phyloP scores from a whole-genome alignment of 2,113 vertebrate species.

The Hystrix brachyura region DNA sequence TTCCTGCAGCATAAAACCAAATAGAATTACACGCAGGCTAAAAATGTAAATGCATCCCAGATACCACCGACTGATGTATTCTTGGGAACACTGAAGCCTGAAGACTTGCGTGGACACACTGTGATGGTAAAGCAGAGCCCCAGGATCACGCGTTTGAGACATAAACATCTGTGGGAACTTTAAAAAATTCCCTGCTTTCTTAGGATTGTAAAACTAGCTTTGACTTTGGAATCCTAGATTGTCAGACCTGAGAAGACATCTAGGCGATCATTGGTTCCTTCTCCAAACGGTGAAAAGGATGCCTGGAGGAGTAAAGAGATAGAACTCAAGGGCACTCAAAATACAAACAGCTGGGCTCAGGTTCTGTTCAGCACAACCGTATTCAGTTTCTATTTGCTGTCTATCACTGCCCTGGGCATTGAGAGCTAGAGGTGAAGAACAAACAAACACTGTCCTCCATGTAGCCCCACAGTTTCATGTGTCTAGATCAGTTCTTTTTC shows the following conservation, averaged over 20 bases:
- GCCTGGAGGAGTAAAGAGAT: neutral
- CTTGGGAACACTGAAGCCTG: neutral
- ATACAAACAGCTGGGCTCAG: neutral
- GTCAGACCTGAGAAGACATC: neutral
- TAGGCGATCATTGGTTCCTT: neutral
- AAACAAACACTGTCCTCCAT: neutral
- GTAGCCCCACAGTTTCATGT: neutral
- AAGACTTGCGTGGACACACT: slow-evolving; percentile 12
- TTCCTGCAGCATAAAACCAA: slow-evolving; percentile 83
- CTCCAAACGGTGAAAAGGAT: slow-evolving; percentile 8
- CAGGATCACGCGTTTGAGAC: slow-evolving; percentile 23
- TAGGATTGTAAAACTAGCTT: slow-evolving; percentile 60
- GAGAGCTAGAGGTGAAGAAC: neutral
- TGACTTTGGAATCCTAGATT: slow-evolving; percentile 67
- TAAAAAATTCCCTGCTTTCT: slow-evolving; percentile 63
- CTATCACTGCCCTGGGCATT: neutral
- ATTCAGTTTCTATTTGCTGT: neutral
- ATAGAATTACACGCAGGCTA: slow-evolving; percentile 78
- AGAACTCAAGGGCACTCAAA: neutral
- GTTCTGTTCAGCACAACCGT: neutral
- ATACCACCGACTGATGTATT: slow-evolving; percentile 75
- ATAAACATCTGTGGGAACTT: slow-evolving; percentile 59
- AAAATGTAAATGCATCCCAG: slow-evolving; percentile 82
- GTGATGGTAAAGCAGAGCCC: slow-evolving; percentile 48
- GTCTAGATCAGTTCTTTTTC: neutral